Base-by-base conservation (phyloP, 2,888 invertebrate species). In the Tryphoninae sp. region DNA sequence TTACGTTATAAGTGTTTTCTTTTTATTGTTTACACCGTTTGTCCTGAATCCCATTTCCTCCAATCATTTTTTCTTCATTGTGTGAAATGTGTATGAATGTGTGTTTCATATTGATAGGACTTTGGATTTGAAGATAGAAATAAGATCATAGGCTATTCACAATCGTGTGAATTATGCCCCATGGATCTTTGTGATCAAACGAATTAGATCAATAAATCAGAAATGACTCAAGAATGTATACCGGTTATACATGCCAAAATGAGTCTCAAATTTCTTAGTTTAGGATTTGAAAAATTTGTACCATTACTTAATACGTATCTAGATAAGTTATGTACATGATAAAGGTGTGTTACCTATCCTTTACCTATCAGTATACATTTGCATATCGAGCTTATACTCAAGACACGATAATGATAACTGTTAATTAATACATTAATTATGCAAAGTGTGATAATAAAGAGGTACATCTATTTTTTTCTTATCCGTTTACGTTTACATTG, bases 71-170 rank as follows among this genome's bases (percentile, higher is more conserved):
- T 53, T n/a, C n/a, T 53, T n/a, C 7, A n/a, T 53, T 7, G 16
- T n/a, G 6, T 13, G 13, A n/a, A 1, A 16, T 3, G 19, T 19
- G 53, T 53, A 53, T 53, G 8, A 53, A 53, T 2, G 33, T 1
- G 53, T 19, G 1, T 53, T 53, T 53, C 8, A 2, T 16, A 53
- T 16, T 16, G 53, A 53, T 19, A 16, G n/a, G n/a, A 3, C 2
- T 8, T 53, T 53, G n/a, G n/a, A 7, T 53, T 19, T n/a, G 26
- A 59, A 40, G 13, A 13, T 49, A 67, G 26, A 23, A 58, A 49
- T 42, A 16, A 67, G 83, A 83, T 85, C 88, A 87, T 84, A 78
- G 79, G 86, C 88, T 86, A 81, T 89, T 89, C 89, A 78, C 80
- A 45, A 64, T 45, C 6, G 33, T 75, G 87, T 83, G 89, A 89